Evolutionary conservation across 2,888 invertebrate species (phyloP), one percentile per base, ranked within the genome.

Genomic region (Coleophora deauratella): DNA sequence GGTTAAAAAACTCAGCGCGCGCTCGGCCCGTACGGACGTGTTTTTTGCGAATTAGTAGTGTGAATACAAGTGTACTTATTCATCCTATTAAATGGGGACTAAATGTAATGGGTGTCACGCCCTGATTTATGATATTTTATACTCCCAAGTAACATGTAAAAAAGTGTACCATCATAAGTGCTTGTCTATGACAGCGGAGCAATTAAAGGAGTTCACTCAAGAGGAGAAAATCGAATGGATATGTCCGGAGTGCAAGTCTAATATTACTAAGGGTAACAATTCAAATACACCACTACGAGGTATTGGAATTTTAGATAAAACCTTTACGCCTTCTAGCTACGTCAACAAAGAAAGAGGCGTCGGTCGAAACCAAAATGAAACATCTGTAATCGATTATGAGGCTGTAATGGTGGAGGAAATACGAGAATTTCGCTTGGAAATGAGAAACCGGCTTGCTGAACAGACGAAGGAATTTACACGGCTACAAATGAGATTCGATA

Each of bases 221-320:
- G 36, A 41, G 32, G 27, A 21, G 14, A 44, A 41, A 31, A 32
- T 14, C 10, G 41, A 38, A 27, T 45, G 39, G 45, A 31, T 33
- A 35, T 42, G 34, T 33, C 46, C 33, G 31, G 43, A 41, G 32
- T 27, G 33, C 11, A 37, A 37, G 30, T 27, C 36, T 33, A 42
- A 27, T 14, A 32, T 38, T 9, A 39, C 43, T 6, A 41, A 41
- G 15, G 11, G 27, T 27, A 40, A 39, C 38, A 50, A 50, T 21
- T 33, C 46, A 0, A 15, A 47, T 10, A 49, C 49, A 11, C 42
- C 47, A 12, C 38, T 44, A 6, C 43, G 51, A 40, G 45, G 44
- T n/a, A 38, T 9, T 32, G 1, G 35, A 7, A n/a, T 8, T 1
- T 32, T 27, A 34, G 40, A 39, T 21, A 45, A 41, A 27, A 40